Percentiles rank a stretch among this genome's conserved stretches.
Evolutionary conservation across 2,888 invertebrate genomes (phyloP).

Genomic region (Dascillus cervinus): DNA sequence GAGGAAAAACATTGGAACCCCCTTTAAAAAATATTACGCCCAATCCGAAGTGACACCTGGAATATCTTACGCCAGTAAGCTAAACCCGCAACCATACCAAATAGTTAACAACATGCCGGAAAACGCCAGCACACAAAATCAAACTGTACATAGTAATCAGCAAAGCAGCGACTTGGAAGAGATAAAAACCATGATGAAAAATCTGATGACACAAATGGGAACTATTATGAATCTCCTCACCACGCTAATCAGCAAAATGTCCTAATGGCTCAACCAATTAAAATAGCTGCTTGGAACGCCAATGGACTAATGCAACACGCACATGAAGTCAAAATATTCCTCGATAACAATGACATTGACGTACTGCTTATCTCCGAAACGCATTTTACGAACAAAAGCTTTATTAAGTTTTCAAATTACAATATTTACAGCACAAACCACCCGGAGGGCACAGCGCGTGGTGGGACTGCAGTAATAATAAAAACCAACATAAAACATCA

Average conservation of each 20-base stretch:
- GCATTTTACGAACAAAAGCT: slow-evolving; percentile 12
- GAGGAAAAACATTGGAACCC: no score
- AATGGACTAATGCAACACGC: slow-evolving; percentile 12
- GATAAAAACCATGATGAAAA: slow-evolving; percentile 8
- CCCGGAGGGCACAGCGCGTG: slow-evolving; percentile 9
- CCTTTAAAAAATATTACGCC: not conserved
- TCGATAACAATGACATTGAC: slow-evolving; percentile 11
- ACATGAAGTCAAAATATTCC: slow-evolving; percentile 13
- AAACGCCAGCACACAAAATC: no score
- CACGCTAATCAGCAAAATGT: slow-evolving; percentile 7
- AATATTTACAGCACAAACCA: slow-evolving; percentile 11
- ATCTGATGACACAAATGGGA: slow-evolving; percentile 12
- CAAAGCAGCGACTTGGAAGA: slow-evolving; percentile 1
- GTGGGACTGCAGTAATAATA: slow-evolving; percentile 12
- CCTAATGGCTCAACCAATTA: slow-evolving; percentile 5
- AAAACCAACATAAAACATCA: slow-evolving; percentile 10
- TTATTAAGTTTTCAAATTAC: slow-evolving; percentile 10
- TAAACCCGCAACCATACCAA: not conserved
- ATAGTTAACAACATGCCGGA: not conserved
- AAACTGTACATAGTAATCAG: no score
- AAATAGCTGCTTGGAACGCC: slow-evolving; percentile 15
- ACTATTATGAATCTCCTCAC: slow-evolving; percentile 12
- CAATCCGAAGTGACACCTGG: not conserved
- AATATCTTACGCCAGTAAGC: not conserved
- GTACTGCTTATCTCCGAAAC: slow-evolving; percentile 14